Evolutionary conservation across 30 jellyfish, hydroid and myxozoan species (phyloP).

Genomic region (Rhopilema esculentum): DNA sequence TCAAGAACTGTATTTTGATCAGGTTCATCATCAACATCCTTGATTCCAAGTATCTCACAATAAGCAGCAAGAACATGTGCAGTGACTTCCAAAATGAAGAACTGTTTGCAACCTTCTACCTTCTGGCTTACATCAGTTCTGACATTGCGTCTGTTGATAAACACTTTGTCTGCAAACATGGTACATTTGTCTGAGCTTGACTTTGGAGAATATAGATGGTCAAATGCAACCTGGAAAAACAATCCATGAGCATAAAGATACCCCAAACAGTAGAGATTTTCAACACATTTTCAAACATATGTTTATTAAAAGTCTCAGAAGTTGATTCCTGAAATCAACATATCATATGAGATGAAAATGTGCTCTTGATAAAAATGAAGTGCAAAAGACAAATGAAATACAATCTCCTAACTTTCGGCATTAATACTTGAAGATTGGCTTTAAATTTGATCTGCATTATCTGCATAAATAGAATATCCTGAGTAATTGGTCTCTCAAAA

Average conservation of each 20-base stretch:
- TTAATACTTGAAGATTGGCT: not conserved
- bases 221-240: conserved; percentile 13
- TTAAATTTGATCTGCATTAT: not conserved
- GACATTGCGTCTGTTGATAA: conserved; percentile 19
- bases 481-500: conserved; percentile 1
- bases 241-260: not conserved
- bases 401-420: not conserved
- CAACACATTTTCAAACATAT: not conserved
- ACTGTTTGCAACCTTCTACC: conserved; percentile 10
- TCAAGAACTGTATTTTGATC: not conserved
- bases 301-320: not conserved
- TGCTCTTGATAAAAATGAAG: not conserved
- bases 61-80: conserved; percentile 20
- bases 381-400: not conserved
- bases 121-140: conserved; percentile 7
- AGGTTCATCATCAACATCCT: conserved; percentile 22
- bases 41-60: conserved; percentile 34
- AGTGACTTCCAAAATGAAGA: conserved; percentile 22
- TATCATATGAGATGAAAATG: not conserved
- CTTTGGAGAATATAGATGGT: conserved; percentile 1
- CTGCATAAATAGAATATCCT: conserved; percentile 5
- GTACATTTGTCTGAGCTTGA: conserved; percentile 21
- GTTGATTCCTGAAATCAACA: not conserved
- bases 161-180: conserved; percentile 38
- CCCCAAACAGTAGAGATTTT: not conserved